phyloP scores from a whole-genome alignment of 2,888 invertebrate species.

The Meliscaeva auricollis region DNA sequence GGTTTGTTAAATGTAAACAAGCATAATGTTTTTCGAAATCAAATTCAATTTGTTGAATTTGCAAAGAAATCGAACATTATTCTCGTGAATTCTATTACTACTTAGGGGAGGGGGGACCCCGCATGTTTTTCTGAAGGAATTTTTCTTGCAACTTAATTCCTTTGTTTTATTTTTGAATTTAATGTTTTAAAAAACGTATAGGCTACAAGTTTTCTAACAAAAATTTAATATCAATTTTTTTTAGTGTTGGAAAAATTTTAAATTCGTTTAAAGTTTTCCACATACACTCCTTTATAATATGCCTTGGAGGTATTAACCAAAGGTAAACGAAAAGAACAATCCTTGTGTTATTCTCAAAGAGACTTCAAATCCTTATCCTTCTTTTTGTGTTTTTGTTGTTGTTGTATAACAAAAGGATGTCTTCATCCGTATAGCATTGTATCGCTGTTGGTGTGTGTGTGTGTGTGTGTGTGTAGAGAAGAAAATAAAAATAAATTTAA shows the following conservation, averaged over 20 bases:
- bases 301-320: background rate
- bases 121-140: too few species aligned
- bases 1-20: conserved; percentile 11
- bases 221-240: background rate
- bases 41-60: conserved; percentile 20
- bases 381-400: background rate
- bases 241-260: background rate
- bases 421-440: conserved; percentile 11
- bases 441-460: background rate
- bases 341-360: conserved; percentile 10
- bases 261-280: background rate
- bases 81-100: background rate
- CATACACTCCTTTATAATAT: background rate
- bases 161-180: background rate
- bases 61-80: background rate
- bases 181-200: background rate
- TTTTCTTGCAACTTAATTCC: too few species aligned
- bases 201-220: too few species aligned
- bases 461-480: background rate
- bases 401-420: conserved; percentile 3
- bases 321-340: conserved; percentile 32
- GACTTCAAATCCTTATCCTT: conserved; percentile 2
- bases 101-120: too few species aligned
- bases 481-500: conserved; percentile 4
- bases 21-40: background rate